Evolutionary conservation across 2,113 vertebrate species (phyloP).

Genomic region (Saimiri boliviensis): DNA sequence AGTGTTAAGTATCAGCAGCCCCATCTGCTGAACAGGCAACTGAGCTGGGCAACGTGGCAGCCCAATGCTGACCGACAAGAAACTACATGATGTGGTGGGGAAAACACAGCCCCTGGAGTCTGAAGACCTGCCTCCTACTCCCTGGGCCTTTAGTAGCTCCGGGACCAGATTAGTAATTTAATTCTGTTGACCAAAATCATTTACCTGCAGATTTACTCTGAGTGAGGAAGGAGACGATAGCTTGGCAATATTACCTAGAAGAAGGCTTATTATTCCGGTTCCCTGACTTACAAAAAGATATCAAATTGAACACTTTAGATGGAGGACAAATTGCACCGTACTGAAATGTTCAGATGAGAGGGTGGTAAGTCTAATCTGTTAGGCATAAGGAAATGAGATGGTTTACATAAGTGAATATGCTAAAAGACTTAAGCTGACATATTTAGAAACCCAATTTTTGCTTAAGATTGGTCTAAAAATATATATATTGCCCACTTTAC

Average conservation of each 20-base stretch:
- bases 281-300: background rate
- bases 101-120: background rate
- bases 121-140: background rate
- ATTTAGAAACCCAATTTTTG: constrained; percentile 8
- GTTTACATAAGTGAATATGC: constrained; percentile 23
- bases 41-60: background rate
- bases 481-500: background rate
- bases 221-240: background rate
- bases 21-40: background rate
- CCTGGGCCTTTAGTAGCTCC: background rate
- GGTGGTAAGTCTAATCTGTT: background rate
- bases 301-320: background rate
- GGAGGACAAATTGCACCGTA: background rate
- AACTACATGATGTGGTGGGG: accelerated
- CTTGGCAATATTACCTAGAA: background rate
- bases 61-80: too few species aligned
- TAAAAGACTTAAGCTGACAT: background rate
- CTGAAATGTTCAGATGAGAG: background rate
- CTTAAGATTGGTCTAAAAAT: constrained; percentile 33
- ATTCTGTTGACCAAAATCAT: background rate
- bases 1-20: background rate
- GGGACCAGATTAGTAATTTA: background rate
- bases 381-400: constrained; percentile 14
- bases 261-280: background rate
- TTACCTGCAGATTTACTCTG: background rate